phyloP scores from a whole-genome alignment of 2,797 vertebrate genomes.

The Notolepis coatsorum region DNA sequence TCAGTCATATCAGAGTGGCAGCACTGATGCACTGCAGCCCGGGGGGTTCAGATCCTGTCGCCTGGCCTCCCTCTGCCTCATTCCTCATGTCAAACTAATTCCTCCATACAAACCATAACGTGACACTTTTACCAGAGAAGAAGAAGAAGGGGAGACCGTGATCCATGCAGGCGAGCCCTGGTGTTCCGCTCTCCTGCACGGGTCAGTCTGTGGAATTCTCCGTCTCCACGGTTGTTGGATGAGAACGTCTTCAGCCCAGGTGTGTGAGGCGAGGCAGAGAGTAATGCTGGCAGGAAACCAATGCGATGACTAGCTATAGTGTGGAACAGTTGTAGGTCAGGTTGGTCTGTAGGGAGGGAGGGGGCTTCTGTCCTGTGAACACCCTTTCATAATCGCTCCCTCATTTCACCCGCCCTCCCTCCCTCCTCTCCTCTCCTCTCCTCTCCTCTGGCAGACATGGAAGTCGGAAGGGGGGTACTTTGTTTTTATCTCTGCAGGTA shows the following conservation, averaged over 20 bases:
- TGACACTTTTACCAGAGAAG: not conserved
- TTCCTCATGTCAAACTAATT: slow-evolving; percentile 4
- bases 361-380: slow-evolving; percentile 57
- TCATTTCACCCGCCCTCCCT: slow-evolving; percentile 43
- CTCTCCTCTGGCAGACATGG: slow-evolving; percentile 11
- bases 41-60: slow-evolving; percentile 13
- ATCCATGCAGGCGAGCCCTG: slow-evolving; percentile 44
- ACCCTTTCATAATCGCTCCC: slow-evolving; percentile 54
- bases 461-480: slow-evolving; percentile 16
- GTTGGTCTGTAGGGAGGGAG: slow-evolving; percentile 49
- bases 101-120: not conserved
- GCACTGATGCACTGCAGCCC: not conserved
- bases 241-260: slow-evolving; percentile 64
- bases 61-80: slow-evolving; percentile 15
- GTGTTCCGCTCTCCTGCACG: slow-evolving; percentile 50
- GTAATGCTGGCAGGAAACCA: slow-evolving; percentile 60
- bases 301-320: slow-evolving; percentile 28
- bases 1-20: not conserved
- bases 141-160: slow-evolving; percentile 18
- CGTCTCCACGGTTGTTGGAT: slow-evolving; percentile 18
- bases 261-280: slow-evolving; percentile 55
- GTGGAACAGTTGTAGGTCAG: slow-evolving; percentile 24
- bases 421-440: slow-evolving; percentile 22
- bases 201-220: slow-evolving; percentile 39
- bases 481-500: slow-evolving; percentile 4